Evolutionary conservation across 2,113 vertebrate genomes (phyloP).

Genomic region (Engystomops pustulosus): DNA sequence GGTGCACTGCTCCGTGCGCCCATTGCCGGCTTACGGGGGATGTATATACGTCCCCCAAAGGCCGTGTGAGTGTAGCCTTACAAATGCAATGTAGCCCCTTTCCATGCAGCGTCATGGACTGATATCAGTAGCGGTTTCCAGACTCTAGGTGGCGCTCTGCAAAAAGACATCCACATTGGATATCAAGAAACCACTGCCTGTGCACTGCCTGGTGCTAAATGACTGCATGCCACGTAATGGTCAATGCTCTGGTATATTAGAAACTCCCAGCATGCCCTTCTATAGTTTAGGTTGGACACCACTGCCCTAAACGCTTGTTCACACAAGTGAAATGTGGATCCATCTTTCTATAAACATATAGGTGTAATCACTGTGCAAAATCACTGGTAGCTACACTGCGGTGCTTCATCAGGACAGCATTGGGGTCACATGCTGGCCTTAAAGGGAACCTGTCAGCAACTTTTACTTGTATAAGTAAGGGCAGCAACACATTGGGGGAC

Average conservation of each 20-base stretch:
- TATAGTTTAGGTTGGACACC: neutral
- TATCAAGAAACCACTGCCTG: neutral
- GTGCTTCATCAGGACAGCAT: no score
- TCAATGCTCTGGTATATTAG: neutral
- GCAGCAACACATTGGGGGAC: no score
- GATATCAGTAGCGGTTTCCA: neutral
- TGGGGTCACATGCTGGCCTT: no score
- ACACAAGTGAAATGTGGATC: neutral
- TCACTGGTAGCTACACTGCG: no score
- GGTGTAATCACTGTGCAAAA: no score
- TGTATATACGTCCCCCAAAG: no score
- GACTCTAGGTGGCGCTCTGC: neutral
- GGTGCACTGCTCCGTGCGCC: no score
- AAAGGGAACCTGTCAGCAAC: no score
- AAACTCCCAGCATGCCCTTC: neutral
- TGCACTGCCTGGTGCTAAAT: neutral
- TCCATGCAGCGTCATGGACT: neutral
- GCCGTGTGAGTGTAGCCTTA: neutral
- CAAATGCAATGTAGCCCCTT: neutral
- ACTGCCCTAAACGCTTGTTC: neutral
- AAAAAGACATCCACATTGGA: conserved; percentile 12
- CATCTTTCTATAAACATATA: no score
- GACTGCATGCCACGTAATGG: neutral
- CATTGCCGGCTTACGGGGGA: no score
- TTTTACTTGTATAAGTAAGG: no score